Base-by-base conservation (phyloP, 2,797 vertebrate species). In the Pangasius djambal region DNA sequence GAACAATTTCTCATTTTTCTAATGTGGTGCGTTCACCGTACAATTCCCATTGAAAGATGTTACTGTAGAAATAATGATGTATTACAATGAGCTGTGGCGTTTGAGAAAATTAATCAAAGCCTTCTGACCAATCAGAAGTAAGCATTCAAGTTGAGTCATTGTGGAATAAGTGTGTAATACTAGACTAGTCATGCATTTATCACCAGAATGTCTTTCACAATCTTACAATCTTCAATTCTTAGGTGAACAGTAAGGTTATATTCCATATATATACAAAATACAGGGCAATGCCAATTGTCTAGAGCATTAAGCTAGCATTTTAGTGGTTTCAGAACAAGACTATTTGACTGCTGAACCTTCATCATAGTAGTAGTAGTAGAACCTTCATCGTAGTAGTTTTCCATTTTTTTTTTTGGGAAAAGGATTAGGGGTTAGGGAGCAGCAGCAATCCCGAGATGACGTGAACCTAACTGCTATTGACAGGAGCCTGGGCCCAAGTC, bases 391-490 rank as follows among this genome's bases (percentile, higher is more conserved):
- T 79, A 50, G 63, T 52, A 52, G 44, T 65, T 44, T 44, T 44
- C 44, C 44, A 44, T 34, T 81, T 69, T 31, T 50, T 44, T 63
- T 50, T 50, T 86, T 87, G 83, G 83, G 55, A 34, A 4, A 65
- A 87, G 87, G 86, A 88, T 77, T 89, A 90, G 70, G 87, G 89
- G 77, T 87, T 83, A 87, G 59, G 86, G 82, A 88, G 37, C 82
- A 88, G 72, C 70, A 85, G 61, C 87, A 84, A 52, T 85, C 87
- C 28, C 31, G 70, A 92, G 40, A 74, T 69, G n/a, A 31, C 7
- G 70, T 95, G 95, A 95, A 91, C 92, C 87, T 96, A 94, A 96
- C 91, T 88, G 88, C 92, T 95, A 95, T 95, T 95, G 96, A 96
- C 96, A 95, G 94, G 92, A 92, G 86, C 87, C 93, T 89, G 90